These are phyloP conservation scores for Hyla sarda DNA, from an alignment of 2,113 vertebrate genomes.

Conservation along the genomic window DNA sequence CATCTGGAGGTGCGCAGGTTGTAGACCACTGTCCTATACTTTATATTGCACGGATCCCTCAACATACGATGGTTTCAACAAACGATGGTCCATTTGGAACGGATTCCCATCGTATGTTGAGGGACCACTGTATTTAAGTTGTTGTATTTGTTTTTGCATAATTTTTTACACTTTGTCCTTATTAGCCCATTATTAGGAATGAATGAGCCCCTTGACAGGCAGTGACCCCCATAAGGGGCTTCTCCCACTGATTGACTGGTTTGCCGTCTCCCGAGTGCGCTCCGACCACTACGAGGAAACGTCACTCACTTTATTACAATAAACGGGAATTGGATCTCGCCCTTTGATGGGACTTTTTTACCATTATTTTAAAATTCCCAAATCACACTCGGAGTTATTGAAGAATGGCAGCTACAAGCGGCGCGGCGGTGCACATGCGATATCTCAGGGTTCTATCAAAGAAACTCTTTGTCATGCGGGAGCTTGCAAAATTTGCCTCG, in stretches of 20 bases:
- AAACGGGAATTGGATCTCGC: slow-evolving; percentile 18
- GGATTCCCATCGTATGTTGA: no score
- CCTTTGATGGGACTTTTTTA: slow-evolving; percentile 37
- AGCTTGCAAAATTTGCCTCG: slow-evolving; percentile 33
- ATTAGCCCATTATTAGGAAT: neutral
- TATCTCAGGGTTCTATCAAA: slow-evolving; percentile 53
- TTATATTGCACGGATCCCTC: no score
- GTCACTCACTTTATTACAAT: slow-evolving; percentile 41
- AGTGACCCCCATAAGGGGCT: neutral
- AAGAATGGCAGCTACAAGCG: slow-evolving; percentile 38
- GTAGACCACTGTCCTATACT: no score
- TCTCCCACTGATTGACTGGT: slow-evolving; percentile 16
- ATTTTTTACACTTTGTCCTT: neutral
- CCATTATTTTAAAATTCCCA: slow-evolving; percentile 29
- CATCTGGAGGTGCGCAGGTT: no score
- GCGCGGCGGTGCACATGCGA: slow-evolving; percentile 6
- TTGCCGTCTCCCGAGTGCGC: neutral
- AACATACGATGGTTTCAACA: no score
- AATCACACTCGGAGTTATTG: slow-evolving; percentile 10
- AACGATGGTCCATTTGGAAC: no score
- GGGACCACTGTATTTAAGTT: no score
- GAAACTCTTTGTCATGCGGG: slow-evolving; percentile 27
- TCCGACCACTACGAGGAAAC: slow-evolving; percentile 10
- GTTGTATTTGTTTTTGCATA: no score
- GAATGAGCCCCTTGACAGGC: neutral